phyloP scores from a whole-genome alignment of 1,140 invertebrate species.

The Brevipalpus yothersi region DNA sequence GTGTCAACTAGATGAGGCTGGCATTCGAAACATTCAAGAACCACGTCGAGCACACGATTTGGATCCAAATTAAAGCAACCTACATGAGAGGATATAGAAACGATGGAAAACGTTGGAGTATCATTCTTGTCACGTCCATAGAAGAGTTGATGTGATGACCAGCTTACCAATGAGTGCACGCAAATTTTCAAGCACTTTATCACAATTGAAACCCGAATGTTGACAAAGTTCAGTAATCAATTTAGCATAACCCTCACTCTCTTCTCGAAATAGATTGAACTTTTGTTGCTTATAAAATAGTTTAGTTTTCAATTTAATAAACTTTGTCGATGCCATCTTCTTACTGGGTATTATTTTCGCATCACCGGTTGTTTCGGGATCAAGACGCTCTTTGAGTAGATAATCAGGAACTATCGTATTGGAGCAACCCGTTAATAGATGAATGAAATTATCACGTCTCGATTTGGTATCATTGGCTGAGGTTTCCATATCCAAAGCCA shows the following conservation, averaged over 20 bases:
- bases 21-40: conserved; percentile 87
- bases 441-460: conserved; percentile 38
- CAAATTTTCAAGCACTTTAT: conserved; percentile 49
- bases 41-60: conserved; percentile 84
- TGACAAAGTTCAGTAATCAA: conserved; percentile 85
- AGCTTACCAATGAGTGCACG: conserved; percentile 65
- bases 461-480: conserved; percentile 26
- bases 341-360: conserved; percentile 71
- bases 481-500: conserved; percentile 37
- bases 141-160: background rate
- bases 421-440: conserved; percentile 36
- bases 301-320: conserved; percentile 93
- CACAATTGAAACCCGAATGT: conserved; percentile 34
- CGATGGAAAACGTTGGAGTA: background rate
- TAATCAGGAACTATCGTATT: conserved; percentile 46
- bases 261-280: conserved; percentile 93
- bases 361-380: conserved; percentile 76
- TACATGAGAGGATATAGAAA: conserved; percentile 22
- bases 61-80: conserved; percentile 98
- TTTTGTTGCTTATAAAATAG: conserved; percentile 79
- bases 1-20: conserved; percentile 33
- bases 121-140: background rate
- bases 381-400: conserved; percentile 67
- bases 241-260: conserved; percentile 96
- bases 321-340: conserved; percentile 71